Base-by-base conservation (phyloP, 2,113 vertebrate species). In the Lipophrys pholis region DNA sequence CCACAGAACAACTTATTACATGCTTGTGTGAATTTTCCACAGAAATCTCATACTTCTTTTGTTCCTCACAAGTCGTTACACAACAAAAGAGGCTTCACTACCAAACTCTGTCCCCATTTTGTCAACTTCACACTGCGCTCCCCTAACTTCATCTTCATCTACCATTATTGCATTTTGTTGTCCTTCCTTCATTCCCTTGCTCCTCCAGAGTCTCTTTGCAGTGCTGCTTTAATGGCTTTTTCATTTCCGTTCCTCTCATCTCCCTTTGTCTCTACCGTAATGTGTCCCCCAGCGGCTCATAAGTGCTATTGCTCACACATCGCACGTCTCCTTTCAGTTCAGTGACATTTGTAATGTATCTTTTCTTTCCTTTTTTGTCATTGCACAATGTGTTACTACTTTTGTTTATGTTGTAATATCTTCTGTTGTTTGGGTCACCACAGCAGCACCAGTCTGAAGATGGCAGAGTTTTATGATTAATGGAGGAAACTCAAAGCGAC, bases 1-100 rank as follows among this genome's bases (percentile, higher is more conserved):
- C 41, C 40, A 15, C 58, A n/a, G 17, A 57, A 42, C 43, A 30
- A 46, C 63, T 75, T 63, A 75, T 67, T 76, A 54, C 73, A 38
- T 40, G 43, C 14, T 49, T 16, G 15, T 48, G 12, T 1, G 45
- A 15, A 16, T 16, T 43, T 7, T 14, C 38, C 12, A 38, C 49
- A 48, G 8, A 69, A 35, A 35, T 39, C 7, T 8, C n/a, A 42
- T 57, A 30, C 7, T 75, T 64, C 51, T 42, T 11, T 61, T 71
- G 7, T 5, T 62, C 11, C 21, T 56, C 36, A 46, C 5, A 17
- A 62, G 64, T 5, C 60, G 51, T 38, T 17, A n/a, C 40, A 66
- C 3, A 16, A 16, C 11, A 11, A 36, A 36, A 45, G 11, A 30
- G 21, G 21, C 21, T 11, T 43, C 38, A 67, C 51, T 14, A 15